phyloP scores from a whole-genome alignment of 1,140 invertebrate species.

The Monomorium pharaonis region DNA sequence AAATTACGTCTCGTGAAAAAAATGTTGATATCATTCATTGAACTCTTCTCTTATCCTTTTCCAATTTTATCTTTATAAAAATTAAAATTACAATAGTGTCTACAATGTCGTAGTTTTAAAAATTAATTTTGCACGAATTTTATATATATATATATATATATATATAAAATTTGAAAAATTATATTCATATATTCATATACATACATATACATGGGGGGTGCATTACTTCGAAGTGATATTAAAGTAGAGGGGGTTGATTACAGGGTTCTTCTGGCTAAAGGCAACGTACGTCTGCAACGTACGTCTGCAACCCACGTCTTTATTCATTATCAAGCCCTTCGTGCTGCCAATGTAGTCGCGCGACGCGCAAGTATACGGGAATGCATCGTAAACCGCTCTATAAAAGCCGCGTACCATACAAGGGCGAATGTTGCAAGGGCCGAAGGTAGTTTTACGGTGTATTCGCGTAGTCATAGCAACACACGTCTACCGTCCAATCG shows the following conservation, averaged over 20 bases:
- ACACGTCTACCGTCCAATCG: conserved; percentile 72
- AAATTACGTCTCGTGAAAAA: neutral
- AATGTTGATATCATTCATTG: neutral
- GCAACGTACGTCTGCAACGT: neutral
- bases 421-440: conserved; percentile 59
- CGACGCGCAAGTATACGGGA: conserved; percentile 41
- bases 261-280: neutral
- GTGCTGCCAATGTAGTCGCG: conserved; percentile 51
- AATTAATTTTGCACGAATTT: neutral
- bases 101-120: neutral
- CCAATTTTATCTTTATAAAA: neutral
- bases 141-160: neutral
- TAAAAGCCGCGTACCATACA: conserved; percentile 67
- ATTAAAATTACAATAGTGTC: neutral
- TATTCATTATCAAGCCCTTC: conserved; percentile 74
- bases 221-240: neutral
- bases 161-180: neutral
- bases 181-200: neutral
- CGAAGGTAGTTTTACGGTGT: conserved; percentile 66
- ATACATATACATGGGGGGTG: neutral
- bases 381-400: conserved; percentile 71
- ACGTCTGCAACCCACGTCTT: conserved; percentile 30
- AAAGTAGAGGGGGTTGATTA: conserved; percentile 5
- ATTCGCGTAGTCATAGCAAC: conserved; percentile 78
- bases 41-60: neutral